A percentile compares a stretch with the other conserved stretches of the same genome.
Conservation (phyloP, 37 sponge, comb jelly and placozoan genomes). For the Ephydatia muelleri region DNA sequence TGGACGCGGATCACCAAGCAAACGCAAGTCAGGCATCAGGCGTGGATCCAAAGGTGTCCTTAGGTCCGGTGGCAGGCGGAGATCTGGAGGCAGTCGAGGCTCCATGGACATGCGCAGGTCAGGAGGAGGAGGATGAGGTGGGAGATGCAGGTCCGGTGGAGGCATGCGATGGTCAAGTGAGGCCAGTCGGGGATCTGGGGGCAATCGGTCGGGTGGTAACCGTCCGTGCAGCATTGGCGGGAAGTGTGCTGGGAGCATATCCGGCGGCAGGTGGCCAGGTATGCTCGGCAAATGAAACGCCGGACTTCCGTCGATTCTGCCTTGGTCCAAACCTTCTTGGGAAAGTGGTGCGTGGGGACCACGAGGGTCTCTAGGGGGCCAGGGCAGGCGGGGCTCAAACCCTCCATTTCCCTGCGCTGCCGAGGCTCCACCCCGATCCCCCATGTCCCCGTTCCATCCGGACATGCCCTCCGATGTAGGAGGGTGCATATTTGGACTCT, state of each 20-base stretch:
- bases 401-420: neutral
- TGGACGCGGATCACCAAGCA: too few species aligned
- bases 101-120: neutral
- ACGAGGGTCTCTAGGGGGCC: neutral
- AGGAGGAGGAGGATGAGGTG: neutral
- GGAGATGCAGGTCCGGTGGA: neutral
- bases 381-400: neutral
- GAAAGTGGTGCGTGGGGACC: neutral
- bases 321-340: neutral
- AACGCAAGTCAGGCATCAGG: too few species aligned
- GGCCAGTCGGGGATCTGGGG: neutral
- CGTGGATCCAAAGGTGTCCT: neutral
- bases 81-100: neutral
- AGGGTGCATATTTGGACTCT: conserved; percentile 2
- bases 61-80: neutral
- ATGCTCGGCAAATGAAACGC: neutral
- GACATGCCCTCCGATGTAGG: neutral
- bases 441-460: conserved; percentile 21
- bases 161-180: neutral
- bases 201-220: too few species aligned
- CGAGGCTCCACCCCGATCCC: neutral
- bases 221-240: neutral
- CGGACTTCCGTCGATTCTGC: neutral
- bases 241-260: neutral
- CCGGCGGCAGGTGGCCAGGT: neutral